Evolutionary conservation across 1,140 invertebrate species (phyloP).

Genomic region (Drosophila ficusphila): DNA sequence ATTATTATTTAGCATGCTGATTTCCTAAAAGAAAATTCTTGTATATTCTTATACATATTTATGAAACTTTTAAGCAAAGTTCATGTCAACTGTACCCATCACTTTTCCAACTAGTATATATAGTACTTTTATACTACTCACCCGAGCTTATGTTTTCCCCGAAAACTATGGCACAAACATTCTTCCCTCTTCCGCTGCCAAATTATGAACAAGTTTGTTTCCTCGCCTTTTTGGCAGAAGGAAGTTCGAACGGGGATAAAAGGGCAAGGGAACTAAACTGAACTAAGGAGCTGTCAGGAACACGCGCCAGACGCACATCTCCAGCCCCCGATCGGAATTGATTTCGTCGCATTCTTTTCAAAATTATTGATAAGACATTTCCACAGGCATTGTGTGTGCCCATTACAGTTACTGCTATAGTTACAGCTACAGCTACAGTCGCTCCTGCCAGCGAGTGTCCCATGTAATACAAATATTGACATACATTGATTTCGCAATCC

Average conservation of each 20-base stretch:
- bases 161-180: conserved; percentile 11
- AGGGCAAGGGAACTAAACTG: conserved; percentile 31
- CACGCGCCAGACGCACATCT: conserved; percentile 60
- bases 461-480: conserved; percentile 80
- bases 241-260: conserved; percentile 10
- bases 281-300: conserved; percentile 66
- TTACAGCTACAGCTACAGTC: conserved; percentile 4
- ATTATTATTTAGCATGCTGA: too few species aligned
- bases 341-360: conserved; percentile 69
- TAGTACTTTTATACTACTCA: conserved; percentile 21
- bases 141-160: background rate
- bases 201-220: conserved; percentile 50
- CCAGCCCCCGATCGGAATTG: conserved; percentile 31
- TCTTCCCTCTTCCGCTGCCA: conserved; percentile 1
- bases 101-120: conserved; percentile 15
- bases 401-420: conserved; percentile 29
- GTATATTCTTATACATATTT: background rate
- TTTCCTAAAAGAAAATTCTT: too few species aligned
- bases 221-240: conserved; percentile 26
- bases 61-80: background rate
- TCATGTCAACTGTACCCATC: conserved; percentile 7
- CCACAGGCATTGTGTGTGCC: conserved; percentile 39
- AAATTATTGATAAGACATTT: conserved; percentile 79
- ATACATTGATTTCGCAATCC: conserved; percentile 70
- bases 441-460: conserved; percentile 20